Evolutionary conservation across 1,140 invertebrate species (phyloP).

Genomic region (Caerostris darwini): DNA sequence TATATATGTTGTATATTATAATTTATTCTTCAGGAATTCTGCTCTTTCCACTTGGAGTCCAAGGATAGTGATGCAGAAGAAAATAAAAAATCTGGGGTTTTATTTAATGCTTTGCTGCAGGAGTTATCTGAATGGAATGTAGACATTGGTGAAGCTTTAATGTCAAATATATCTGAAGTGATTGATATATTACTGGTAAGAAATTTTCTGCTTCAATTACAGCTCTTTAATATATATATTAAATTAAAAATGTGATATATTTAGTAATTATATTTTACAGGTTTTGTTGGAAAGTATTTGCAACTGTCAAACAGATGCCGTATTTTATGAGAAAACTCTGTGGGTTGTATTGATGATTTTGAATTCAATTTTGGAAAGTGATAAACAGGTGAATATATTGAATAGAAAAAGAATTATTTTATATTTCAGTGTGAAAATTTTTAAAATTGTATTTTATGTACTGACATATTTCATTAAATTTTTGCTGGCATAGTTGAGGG

Average conservation of each 20-base stretch:
- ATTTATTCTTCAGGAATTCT: conserved; percentile 52
- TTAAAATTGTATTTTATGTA: neutral
- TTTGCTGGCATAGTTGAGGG: too few species aligned
- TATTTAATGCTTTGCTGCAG: conserved; percentile 38
- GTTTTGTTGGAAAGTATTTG: conserved; percentile 58
- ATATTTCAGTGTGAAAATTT: neutral
- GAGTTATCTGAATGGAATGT: conserved; percentile 62
- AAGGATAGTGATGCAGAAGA: conserved; percentile 29
- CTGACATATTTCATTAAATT: too few species aligned
- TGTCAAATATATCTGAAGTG: conserved; percentile 71
- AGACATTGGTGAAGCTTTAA: conserved; percentile 67
- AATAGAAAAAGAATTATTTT: neutral
- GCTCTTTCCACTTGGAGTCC: conserved; percentile 45
- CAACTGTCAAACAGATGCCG: conserved; percentile 41
- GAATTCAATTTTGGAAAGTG: conserved; percentile 50
- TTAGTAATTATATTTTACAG: neutral
- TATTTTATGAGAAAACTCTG: conserved; percentile 55
- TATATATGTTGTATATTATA: too few species aligned
- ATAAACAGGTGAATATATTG: conserved; percentile 35
- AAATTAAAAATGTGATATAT: neutral
- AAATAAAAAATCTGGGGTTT: conserved; percentile 12
- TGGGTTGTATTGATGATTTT: conserved; percentile 68
- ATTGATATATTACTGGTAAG: conserved; percentile 64
- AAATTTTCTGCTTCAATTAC: neutral
- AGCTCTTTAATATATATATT: neutral